These are phyloP conservation scores for Paraplagusia blochii DNA, from an alignment of 2,113 vertebrate species.

Conservation along the genomic window DNA sequence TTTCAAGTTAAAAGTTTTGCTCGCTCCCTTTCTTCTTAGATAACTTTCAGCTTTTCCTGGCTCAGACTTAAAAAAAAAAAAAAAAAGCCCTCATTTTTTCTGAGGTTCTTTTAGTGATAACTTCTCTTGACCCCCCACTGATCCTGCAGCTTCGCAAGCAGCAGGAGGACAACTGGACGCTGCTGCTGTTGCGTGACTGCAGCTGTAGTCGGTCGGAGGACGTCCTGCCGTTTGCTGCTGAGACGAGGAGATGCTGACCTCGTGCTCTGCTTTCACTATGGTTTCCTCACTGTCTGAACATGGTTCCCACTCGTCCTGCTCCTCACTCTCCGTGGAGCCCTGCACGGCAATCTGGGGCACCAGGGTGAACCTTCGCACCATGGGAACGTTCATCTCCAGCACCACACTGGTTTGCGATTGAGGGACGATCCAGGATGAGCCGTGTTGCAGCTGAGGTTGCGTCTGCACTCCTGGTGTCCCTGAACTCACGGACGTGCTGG, in stretches of 20 bases:
- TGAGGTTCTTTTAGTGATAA: slow-evolving; percentile 19
- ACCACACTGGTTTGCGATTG: slow-evolving; percentile 48
- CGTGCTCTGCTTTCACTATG: slow-evolving; percentile 28
- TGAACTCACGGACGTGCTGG: slow-evolving; percentile 8
- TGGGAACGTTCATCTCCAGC: slow-evolving; percentile 48
- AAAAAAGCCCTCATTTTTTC: slow-evolving; percentile 39
- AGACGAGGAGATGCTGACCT: slow-evolving; percentile 1
- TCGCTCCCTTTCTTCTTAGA: slow-evolving; percentile 7
- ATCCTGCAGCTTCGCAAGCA: slow-evolving; percentile 12
- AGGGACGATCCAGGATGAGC: slow-evolving; percentile 59
- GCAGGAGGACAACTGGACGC: slow-evolving; percentile 12
- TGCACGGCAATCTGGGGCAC: slow-evolving; percentile 90
- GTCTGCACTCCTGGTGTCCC: not conserved
- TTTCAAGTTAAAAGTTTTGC: slow-evolving; percentile 66
- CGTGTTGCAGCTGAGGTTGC: slow-evolving; percentile 42
- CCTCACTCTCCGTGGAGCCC: slow-evolving; percentile 81
- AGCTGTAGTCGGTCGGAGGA: slow-evolving; percentile 8
- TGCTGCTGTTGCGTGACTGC: slow-evolving; percentile 19
- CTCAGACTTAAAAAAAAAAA: slow-evolving; percentile 18
- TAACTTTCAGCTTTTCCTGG: slow-evolving; percentile 5
- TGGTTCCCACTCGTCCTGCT: slow-evolving; percentile 77
- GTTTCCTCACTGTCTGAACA: slow-evolving; percentile 71
- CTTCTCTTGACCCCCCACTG: slow-evolving; percentile 25
- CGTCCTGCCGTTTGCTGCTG: slow-evolving; percentile 13
- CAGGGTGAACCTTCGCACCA: slow-evolving; percentile 57